These are phyloP conservation scores for Coryphaenoides rupestris DNA, from an alignment of 2,113 vertebrate species.

Conservation along the genomic window DNA sequence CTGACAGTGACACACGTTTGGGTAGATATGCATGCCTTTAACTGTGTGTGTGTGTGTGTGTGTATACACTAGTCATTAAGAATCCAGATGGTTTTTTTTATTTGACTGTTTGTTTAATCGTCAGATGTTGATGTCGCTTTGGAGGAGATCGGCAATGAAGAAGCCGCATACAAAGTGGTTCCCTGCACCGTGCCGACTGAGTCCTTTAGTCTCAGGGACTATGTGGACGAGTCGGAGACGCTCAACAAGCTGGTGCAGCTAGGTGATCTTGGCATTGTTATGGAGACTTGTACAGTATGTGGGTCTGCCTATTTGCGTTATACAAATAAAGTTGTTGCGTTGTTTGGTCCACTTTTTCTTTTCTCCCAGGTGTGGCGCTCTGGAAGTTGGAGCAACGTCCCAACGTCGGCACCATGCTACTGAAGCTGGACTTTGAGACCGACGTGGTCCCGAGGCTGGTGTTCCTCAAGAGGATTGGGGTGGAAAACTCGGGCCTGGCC, in stretches of 20 bases:
- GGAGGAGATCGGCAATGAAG: conserved; percentile 82
- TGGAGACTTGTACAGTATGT: too few relatives aligned
- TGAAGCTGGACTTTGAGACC: conserved; percentile 84
- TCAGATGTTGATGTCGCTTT: conserved; percentile 80
- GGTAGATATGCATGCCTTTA: conserved; percentile 28
- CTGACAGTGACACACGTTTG: conserved; percentile 23
- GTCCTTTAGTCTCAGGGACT: conserved; percentile 76
- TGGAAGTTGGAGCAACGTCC: conserved; percentile 85
- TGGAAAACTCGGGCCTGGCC: conserved; percentile 82
- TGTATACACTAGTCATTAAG: not conserved
- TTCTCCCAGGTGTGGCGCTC: conserved; percentile 81
- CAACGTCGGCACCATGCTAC: conserved; percentile 84
- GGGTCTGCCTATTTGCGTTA: too few relatives aligned
- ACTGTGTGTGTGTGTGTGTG: too few relatives aligned
- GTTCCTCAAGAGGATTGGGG: conserved; percentile 89
- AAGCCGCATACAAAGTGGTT: conserved; percentile 76
- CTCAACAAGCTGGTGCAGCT: conserved; percentile 84
- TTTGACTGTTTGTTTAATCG: not conserved
- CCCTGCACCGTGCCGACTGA: conserved; percentile 73
- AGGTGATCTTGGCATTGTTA: conserved; percentile 53
- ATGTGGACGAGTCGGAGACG: conserved; percentile 88
- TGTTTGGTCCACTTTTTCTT: not conserved
- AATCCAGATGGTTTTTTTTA: too few relatives aligned
- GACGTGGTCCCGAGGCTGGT: conserved; percentile 83
- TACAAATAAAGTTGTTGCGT: not conserved